Percentiles rank a stretch among this genome's conserved stretches.
Evolutionary conservation across 2,888 invertebrate genomes (phyloP).

Genomic region (Neocrepidodera transversa): DNA sequence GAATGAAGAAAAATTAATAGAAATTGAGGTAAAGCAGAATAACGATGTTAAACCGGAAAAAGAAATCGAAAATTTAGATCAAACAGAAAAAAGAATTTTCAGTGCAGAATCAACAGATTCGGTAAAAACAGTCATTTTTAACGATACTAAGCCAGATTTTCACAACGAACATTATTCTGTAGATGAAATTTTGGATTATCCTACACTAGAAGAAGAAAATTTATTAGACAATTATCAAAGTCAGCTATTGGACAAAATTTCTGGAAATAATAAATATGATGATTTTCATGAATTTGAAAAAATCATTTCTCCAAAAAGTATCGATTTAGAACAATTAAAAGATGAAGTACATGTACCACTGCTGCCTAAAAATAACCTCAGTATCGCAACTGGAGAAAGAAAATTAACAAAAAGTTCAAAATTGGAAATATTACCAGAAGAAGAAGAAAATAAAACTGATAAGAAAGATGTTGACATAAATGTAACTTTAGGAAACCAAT

Average conservation of each 20-base stretch:
- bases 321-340: constrained; percentile 18
- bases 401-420: constrained; percentile 15
- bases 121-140: constrained; percentile 46
- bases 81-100: constrained; percentile 32
- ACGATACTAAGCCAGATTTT: constrained; percentile 13
- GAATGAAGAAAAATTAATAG: background rate
- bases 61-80: too few relatives aligned
- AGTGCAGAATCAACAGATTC: constrained; percentile 49
- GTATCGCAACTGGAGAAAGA: background rate
- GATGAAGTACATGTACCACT: constrained; percentile 11
- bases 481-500: too few relatives aligned
- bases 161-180: background rate
- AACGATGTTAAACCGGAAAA: constrained; percentile 27
- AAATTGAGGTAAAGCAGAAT: too few relatives aligned
- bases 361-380: constrained; percentile 4
- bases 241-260: constrained; percentile 43
- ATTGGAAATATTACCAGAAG: constrained; percentile 20
- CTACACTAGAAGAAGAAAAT: constrained; percentile 39
- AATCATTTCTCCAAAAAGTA: constrained; percentile 18
- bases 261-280: constrained; percentile 32
- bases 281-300: constrained; percentile 14
- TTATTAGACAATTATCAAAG: constrained; percentile 44
- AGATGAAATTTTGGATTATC: constrained; percentile 29
- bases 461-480: constrained; percentile 4
- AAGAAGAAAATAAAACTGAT: constrained; percentile 32